Evolutionary conservation across 2,888 invertebrate species (phyloP).

Genomic region (Epinotia nisella): DNA sequence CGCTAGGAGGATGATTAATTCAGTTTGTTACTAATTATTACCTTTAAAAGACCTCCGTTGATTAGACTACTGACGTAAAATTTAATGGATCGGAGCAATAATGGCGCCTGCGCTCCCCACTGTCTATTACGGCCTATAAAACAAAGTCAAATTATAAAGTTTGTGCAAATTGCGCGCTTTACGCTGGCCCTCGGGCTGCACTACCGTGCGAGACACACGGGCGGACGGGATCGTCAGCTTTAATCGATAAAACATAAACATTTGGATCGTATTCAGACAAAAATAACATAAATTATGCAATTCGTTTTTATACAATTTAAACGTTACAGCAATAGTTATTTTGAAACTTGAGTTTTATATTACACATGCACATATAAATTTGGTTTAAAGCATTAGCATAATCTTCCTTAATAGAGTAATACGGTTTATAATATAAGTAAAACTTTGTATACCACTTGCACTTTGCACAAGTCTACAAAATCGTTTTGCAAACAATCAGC

Average conservation of each 20-base stretch:
- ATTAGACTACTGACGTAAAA: constrained; percentile 37
- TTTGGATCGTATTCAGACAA: neutral
- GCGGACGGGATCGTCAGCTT: neutral
- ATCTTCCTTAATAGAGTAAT: no score
- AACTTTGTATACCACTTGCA: no score
- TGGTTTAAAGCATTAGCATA: no score
- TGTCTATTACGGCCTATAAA: constrained; percentile 66
- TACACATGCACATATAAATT: no score
- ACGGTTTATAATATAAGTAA: no score
- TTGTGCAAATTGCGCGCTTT: constrained; percentile 65
- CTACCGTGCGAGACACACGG: constrained; percentile 45
- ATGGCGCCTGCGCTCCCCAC: constrained; percentile 51
- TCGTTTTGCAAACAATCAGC: neutral
- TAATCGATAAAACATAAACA: neutral
- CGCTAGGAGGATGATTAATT: no score
- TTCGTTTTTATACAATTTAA: no score
- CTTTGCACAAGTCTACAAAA: neutral
- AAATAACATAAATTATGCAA: neutral
- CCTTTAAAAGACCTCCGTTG: neutral
- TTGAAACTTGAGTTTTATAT: no score
- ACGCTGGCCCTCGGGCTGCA: constrained; percentile 54
- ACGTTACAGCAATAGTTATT: no score
- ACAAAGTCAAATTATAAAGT: constrained; percentile 70
- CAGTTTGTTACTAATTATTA: neutral
- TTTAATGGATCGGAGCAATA: constrained; percentile 45